Evolutionary conservation across 2,113 vertebrate species (phyloP).

Genomic region (Sander lucioperca): DNA sequence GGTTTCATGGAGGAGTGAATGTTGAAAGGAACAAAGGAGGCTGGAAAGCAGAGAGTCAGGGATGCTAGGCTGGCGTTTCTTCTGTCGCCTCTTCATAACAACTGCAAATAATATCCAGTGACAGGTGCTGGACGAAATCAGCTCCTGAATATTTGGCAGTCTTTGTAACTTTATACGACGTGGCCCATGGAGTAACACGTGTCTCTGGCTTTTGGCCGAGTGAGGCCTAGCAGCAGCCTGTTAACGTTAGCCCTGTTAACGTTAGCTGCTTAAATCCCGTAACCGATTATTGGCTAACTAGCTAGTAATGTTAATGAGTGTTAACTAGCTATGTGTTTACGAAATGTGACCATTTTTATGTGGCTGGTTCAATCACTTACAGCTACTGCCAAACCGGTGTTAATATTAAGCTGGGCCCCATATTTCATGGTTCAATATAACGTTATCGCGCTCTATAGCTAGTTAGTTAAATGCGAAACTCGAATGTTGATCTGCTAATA

Average conservation of each 20-base stretch:
- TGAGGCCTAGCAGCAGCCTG: constrained; percentile 71
- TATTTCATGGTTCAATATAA: neutral
- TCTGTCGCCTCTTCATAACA: constrained; percentile 9
- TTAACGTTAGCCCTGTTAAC: too few relatives aligned
- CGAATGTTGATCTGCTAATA: neutral
- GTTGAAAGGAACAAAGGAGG: constrained; percentile 78
- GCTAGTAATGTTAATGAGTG: too few relatives aligned
- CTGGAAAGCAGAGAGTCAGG: neutral
- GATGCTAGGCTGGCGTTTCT: constrained; percentile 47
- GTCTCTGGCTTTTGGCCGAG: constrained; percentile 77
- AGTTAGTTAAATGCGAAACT: neutral
- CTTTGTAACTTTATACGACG: constrained; percentile 78
- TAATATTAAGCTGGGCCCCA: neutral
- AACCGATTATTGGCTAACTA: too few relatives aligned
- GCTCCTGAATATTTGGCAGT: constrained; percentile 53
- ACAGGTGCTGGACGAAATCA: constrained; percentile 38
- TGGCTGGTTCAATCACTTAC: neutral
- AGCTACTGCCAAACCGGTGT: neutral
- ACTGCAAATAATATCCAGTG: neutral
- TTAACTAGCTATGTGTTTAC: neutral
- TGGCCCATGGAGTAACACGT: constrained; percentile 82
- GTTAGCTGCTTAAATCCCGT: too few relatives aligned
- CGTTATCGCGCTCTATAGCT: neutral
- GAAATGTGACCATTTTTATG: neutral
- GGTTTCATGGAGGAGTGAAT: constrained; percentile 19